These are phyloP conservation scores for Smittia sp. DNA, from an alignment of 2,888 invertebrate species.

Conservation along the genomic window DNA sequence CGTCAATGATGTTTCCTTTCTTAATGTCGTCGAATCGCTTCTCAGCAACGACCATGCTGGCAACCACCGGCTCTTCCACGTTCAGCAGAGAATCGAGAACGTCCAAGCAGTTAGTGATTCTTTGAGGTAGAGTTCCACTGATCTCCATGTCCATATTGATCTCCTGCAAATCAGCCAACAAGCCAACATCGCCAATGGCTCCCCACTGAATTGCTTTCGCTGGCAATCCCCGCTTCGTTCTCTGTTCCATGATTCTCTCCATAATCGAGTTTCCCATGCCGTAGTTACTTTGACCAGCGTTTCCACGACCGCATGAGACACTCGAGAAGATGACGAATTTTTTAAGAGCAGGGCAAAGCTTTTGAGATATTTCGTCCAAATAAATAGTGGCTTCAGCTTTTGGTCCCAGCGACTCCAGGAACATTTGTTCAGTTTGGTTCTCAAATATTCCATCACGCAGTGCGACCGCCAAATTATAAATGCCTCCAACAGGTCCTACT, in stretches of 20 bases:
- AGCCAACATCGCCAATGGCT: conserved; percentile 65
- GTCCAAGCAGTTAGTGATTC: conserved; percentile 62
- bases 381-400: conserved; percentile 72
- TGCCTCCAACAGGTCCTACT: conserved; percentile 67
- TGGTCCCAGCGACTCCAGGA: conserved; percentile 64
- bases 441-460: conserved; percentile 69
- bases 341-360: conserved; percentile 53
- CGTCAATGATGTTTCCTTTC: conserved; percentile 49
- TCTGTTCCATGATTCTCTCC: conserved; percentile 61
- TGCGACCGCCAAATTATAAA: conserved; percentile 81
- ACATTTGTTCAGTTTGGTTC: conserved; percentile 68
- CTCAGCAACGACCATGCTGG: conserved; percentile 66
- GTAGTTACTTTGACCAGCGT: conserved; percentile 83
- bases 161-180: conserved; percentile 62
- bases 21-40: conserved; percentile 54
- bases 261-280: conserved; percentile 87
- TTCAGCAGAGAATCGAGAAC: conserved; percentile 59
- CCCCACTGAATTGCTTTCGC: conserved; percentile 65
- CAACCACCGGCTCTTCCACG: conserved; percentile 56
- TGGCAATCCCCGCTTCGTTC: conserved; percentile 55
- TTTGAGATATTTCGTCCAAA: conserved; percentile 63
- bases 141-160: conserved; percentile 53
- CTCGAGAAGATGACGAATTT: conserved; percentile 84
- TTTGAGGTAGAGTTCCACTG: conserved; percentile 66
- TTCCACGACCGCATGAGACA: conserved; percentile 79